Base-by-base conservation (phyloP, 37 sponge, comb jelly and placozoan genomes). In the Aphrocallistes beatrix region DNA sequence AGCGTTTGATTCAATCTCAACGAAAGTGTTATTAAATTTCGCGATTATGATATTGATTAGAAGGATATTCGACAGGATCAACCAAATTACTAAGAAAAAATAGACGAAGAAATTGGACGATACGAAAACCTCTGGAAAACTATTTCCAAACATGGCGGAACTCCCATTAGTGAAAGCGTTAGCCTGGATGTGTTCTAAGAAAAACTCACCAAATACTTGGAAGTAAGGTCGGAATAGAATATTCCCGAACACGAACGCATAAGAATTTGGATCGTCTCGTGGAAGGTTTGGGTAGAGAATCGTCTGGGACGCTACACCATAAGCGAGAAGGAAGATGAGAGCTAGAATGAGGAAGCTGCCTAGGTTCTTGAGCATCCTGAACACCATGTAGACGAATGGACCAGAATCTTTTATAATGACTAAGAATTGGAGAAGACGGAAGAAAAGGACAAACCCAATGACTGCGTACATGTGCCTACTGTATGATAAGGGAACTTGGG, bases 51-150 rank as follows among this genome's bases (percentile, higher is more conserved):
- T 3, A 28, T 60, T 60, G n/a, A 60, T 30, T 19, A 60, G 75
- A 60, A 60, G 75, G 75, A 60, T 60, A 60, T 60, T 60, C 6
- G 75, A 60, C 75, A 60, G 75, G n/a, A 60, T 60, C 3, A 60
- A 25, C 75, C 75, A 60, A 32, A 60, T 28, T 6, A 60, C 28
- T 25, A 60, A 30, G 34, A 60, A 60, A 32, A 60, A 25, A 60
- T 32, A 60, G 3, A 60, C 75, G 75, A 60, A 60, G 10, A 60
- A 19, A 32, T 60, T 60, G 10, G 75, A 60, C 8, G 75, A 60
- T 13, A 60, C 10, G n/a, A 25, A 60, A 25, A 60, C 8, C n/a
- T 60, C 75, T 6, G 75, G 75, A 13, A 25, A 3, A 60, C 75
- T 60, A 13, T 60, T 28, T 60, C 75, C 34, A 30, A 60, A 60